Evolutionary conservation across 2,113 vertebrate species (phyloP).

Genomic region (Cnemophilus loriae): DNA sequence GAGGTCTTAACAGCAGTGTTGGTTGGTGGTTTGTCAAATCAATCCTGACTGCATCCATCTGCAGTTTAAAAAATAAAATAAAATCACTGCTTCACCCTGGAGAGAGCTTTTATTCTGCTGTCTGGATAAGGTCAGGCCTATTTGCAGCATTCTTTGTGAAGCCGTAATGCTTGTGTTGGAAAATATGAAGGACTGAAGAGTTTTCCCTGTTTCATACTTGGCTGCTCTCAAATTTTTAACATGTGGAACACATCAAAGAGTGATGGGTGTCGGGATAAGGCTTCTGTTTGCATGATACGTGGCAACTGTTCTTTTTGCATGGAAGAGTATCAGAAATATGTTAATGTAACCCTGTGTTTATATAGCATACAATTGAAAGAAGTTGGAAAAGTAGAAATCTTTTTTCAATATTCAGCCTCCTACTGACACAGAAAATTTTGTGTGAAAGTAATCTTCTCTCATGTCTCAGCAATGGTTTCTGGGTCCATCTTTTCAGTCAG

Average conservation of each 20-base stretch:
- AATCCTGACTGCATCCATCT: conserved; percentile 4
- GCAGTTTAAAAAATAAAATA: not conserved
- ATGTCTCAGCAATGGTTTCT: not conserved
- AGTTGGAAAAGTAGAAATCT: not conserved
- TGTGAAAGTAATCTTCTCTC: not conserved
- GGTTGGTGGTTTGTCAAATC: not conserved
- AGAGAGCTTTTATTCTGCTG: conserved; percentile 12
- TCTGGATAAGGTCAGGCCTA: not conserved
- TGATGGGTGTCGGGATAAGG: not conserved
- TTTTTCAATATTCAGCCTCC: not conserved
- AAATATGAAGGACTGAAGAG: not conserved
- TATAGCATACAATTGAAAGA: not conserved
- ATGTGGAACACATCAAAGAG: conserved; percentile 12
- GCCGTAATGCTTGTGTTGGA: not conserved
- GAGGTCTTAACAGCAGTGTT: not conserved
- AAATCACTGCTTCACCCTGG: not conserved
- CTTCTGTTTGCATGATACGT: not conserved
- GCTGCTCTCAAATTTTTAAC: not conserved
- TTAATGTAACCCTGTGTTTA: not conserved
- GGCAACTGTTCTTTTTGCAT: not conserved
- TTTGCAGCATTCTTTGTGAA: not conserved
- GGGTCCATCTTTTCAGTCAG: not conserved
- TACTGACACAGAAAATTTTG: not conserved
- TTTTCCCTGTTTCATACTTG: not conserved
- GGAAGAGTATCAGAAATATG: not conserved